Evolutionary conservation across 37 sponge, comb jelly and placozoan genomes (phyloP).

Genomic region (Diacarnus erythraeanus): DNA sequence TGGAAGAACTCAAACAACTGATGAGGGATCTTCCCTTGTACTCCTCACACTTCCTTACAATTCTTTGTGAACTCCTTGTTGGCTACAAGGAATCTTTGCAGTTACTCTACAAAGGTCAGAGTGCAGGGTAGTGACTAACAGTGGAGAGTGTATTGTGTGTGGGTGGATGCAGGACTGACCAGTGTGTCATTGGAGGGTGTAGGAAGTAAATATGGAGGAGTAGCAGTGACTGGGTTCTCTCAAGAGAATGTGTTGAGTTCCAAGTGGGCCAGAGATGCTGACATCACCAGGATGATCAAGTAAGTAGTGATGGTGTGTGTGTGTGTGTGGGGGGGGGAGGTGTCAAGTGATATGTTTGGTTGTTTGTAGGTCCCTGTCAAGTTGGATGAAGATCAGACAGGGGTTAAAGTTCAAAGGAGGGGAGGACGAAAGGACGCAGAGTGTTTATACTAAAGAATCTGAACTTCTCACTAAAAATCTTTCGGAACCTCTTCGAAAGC

Average conservation of each 20-base stretch:
- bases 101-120: conserved; percentile 59
- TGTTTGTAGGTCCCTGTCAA: conserved; percentile 22
- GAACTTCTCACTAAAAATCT: conserved; percentile 33
- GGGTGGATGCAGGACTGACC: conserved; percentile 16
- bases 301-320: neutral
- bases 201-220: neutral
- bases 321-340: neutral
- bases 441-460: conserved; percentile 21
- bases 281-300: conserved; percentile 48
- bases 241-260: conserved; percentile 52
- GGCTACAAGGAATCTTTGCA: conserved; percentile 51
- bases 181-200: neutral
- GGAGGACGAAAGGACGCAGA: conserved; percentile 8
- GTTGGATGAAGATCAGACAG: conserved; percentile 21
- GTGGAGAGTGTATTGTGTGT: neutral
- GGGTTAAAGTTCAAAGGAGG: neutral
- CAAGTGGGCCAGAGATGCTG: conserved; percentile 64
- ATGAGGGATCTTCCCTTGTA: conserved; percentile 83
- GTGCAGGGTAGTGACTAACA: neutral
- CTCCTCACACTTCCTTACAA: conserved; percentile 70
- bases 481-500: conserved; percentile 1
- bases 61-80: conserved; percentile 55
- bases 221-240: neutral
- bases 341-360: neutral
- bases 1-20: conserved; percentile 73